Conservation (phyloP, 2,888 invertebrate genomes). For the Argyra leucocephala region DNA sequence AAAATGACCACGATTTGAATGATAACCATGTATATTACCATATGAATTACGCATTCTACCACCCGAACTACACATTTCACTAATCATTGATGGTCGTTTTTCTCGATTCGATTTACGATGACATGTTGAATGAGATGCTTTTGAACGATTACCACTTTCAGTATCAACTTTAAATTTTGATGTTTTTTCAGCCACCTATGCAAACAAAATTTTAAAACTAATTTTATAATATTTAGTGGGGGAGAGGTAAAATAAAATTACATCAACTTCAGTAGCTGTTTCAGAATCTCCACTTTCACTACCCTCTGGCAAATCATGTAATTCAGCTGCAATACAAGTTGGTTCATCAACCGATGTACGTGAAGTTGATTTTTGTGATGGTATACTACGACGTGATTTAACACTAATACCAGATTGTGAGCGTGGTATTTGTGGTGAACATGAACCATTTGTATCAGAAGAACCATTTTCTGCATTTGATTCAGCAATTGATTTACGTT, state of each 20-base stretch:
- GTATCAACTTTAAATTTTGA: conserved; percentile 68
- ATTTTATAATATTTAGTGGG: background rate
- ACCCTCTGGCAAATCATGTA: conserved; percentile 50
- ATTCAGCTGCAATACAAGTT: conserved; percentile 42
- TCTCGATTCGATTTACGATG: conserved; percentile 56
- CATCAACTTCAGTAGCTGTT: conserved; percentile 62
- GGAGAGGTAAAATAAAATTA: conserved; percentile 38
- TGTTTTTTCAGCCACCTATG: conserved; percentile 55
- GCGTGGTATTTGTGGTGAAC: conserved; percentile 43
- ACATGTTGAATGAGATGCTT: conserved; percentile 55
- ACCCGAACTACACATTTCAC: conserved; percentile 43
- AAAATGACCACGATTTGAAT: conserved; percentile 40
- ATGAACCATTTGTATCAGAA: conserved; percentile 31
- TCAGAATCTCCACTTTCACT: conserved; percentile 55
- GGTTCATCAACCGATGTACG: conserved; percentile 48
- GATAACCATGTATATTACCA: conserved; percentile 43
- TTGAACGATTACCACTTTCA: conserved; percentile 51
- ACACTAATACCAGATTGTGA: conserved; percentile 49
- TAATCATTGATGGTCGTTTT: conserved; percentile 46
- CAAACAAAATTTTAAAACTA: conserved; percentile 10
- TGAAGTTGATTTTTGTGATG: conserved; percentile 45
- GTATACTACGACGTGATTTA: conserved; percentile 48
- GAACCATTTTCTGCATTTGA: conserved; percentile 26
- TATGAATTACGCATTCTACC: conserved; percentile 42
- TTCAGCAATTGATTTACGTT: conserved; percentile 42